Evolutionary conservation across 2,888 invertebrate species (phyloP).

Genomic region (Choreutis nemorana): DNA sequence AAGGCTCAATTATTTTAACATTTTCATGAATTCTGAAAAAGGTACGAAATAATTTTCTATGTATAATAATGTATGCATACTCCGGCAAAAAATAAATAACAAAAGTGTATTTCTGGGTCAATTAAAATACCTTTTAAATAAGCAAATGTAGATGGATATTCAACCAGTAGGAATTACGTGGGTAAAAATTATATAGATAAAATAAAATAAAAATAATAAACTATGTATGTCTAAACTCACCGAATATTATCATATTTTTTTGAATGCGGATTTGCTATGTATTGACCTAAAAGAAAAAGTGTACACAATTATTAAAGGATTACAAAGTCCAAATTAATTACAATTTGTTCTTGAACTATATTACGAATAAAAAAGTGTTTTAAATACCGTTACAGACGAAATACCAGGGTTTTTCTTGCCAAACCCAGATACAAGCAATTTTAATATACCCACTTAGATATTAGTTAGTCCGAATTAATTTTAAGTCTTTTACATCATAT

Average conservation of each 20-base stretch:
- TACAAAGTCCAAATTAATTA: constrained; percentile 1
- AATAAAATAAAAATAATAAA: constrained; percentile 2
- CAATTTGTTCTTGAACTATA: no score
- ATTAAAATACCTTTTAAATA: constrained; percentile 3
- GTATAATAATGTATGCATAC: no score
- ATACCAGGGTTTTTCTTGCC: no score
- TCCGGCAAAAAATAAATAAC: constrained; percentile 4
- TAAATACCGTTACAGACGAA: no score
- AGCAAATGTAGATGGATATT: not conserved
- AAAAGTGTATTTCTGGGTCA: constrained; percentile 1
- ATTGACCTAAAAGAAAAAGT: constrained; percentile 32
- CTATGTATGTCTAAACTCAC: constrained; percentile 24
- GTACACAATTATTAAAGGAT: no score
- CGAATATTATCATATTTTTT: constrained; percentile 41
- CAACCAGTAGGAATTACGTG: no score
- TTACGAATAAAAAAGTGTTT: no score
- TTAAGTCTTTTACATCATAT: no score
- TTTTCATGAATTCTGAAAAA: constrained; percentile 40
- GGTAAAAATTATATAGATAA: no score
- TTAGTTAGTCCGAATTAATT: no score
- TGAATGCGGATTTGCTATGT: constrained; percentile 22
- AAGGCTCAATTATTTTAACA: constrained; percentile 41
- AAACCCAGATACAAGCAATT: no score
- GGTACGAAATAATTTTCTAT: not conserved
- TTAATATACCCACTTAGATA: no score